A percentile compares a stretch with the other conserved stretches of the same genome.
These are phyloP conservation scores for Lithobius niger DNA, from an alignment of 1,140 invertebrate species.

Conservation along the genomic window DNA sequence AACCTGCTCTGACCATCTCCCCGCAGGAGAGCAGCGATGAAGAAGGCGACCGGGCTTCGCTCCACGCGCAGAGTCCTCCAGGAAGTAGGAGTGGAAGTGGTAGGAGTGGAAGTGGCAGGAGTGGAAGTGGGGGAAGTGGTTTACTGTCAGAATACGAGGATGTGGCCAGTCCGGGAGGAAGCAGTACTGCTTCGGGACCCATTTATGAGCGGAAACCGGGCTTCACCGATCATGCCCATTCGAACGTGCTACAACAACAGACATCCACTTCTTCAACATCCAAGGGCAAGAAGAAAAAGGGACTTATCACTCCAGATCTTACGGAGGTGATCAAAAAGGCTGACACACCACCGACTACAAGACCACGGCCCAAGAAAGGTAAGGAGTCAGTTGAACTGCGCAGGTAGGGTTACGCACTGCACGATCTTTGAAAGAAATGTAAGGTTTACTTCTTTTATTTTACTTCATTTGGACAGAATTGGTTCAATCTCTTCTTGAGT, in stretches of 20 bases:
- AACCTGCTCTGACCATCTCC: background rate
- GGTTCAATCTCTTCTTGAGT: no score
- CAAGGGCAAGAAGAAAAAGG: constrained; percentile 26
- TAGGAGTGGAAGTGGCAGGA: no score
- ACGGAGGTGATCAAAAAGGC: background rate
- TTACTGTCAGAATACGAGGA: constrained; percentile 12
- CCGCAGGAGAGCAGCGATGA: background rate
- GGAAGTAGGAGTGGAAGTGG: no score
- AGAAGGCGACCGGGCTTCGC: background rate
- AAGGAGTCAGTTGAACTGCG: background rate
- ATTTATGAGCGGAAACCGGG: constrained; percentile 32
- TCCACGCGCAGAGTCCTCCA: background rate
- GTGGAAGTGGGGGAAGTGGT: background rate
- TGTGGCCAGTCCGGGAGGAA: constrained; percentile 19
- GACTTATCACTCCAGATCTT: constrained; percentile 5
- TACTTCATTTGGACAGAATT: no score
- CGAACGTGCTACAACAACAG: background rate
- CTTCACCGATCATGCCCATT: constrained; percentile 31
- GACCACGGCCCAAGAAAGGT: background rate
- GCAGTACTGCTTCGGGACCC: constrained; percentile 34
- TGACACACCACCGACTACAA: background rate
- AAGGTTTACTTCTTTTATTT: no score
- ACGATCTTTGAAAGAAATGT: no score
- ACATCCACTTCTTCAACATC: constrained; percentile 18
- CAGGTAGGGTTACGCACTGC: no score